phyloP scores from a whole-genome alignment of 2,888 invertebrate species.

The Dermolepida albohirtum region DNA sequence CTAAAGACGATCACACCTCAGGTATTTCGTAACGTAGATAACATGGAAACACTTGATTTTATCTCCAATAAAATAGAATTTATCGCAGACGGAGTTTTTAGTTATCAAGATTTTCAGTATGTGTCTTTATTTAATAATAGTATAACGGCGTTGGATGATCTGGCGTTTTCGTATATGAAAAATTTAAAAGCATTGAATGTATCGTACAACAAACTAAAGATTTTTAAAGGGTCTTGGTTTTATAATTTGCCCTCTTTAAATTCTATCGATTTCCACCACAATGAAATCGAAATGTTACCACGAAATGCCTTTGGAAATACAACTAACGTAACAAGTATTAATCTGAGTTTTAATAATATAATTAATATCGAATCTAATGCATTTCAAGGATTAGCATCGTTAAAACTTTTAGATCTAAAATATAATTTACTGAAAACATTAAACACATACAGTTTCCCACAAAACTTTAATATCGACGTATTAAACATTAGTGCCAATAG shows the following conservation, averaged over 20 bases:
- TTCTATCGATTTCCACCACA: slow-evolving; percentile 35
- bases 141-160: slow-evolving; percentile 30
- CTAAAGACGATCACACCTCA: slow-evolving; percentile 21
- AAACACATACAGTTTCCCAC: slow-evolving; percentile 25
- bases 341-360: slow-evolving; percentile 34
- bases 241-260: slow-evolving; percentile 20
- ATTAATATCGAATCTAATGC: slow-evolving; percentile 23
- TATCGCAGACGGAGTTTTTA: slow-evolving; percentile 37
- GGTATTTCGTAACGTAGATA: slow-evolving; percentile 33
- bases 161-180: slow-evolving; percentile 25
- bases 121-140: slow-evolving; percentile 36
- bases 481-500: slow-evolving; percentile 35
- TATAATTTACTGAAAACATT: slow-evolving; percentile 35
- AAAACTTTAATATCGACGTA: slow-evolving; percentile 17
- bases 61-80: slow-evolving; percentile 28
- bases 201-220: slow-evolving; percentile 32
- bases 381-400: slow-evolving; percentile 21
- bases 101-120: slow-evolving; percentile 12
- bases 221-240: slow-evolving; percentile 29
- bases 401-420: slow-evolving; percentile 29
- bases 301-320: slow-evolving; percentile 20
- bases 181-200: slow-evolving; percentile 23
- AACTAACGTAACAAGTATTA: slow-evolving; percentile 27
- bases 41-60: slow-evolving; percentile 28
- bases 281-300: slow-evolving; percentile 29